Percentiles rank a stretch among this genome's conserved stretches.
Conservation (phyloP, 2,888 invertebrate species). For the Saturnia pavonia region DNA sequence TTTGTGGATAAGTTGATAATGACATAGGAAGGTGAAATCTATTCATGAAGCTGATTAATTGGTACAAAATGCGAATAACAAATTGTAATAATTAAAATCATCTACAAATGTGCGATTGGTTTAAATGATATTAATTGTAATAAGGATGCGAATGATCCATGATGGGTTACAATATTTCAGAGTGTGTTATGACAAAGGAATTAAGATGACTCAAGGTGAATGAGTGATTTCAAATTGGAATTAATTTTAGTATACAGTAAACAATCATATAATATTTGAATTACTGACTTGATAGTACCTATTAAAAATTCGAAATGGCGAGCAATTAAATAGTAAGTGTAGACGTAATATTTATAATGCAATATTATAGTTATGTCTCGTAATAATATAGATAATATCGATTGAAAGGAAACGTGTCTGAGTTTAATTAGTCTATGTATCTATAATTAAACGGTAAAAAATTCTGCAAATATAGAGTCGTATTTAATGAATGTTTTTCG, state of each 20-base stretch:
- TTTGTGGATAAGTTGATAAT: background rate
- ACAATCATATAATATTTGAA: background rate
- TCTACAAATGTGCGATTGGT: background rate
- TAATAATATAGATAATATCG: background rate
- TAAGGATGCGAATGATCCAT: background rate
- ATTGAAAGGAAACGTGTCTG: background rate
- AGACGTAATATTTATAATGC: no score
- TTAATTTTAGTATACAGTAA: background rate
- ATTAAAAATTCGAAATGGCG: no score
- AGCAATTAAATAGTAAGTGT: no score
- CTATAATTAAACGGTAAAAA: conserved; percentile 5
- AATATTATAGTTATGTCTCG: background rate
- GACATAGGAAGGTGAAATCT: background rate
- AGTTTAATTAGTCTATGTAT: conserved; percentile 2
- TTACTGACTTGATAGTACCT: no score
- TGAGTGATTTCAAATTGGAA: background rate
- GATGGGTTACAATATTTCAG: background rate
- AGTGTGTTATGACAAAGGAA: background rate
- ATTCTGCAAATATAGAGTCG: background rate
- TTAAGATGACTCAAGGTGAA: conserved; percentile 6
- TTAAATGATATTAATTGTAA: background rate
- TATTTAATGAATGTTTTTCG: background rate
- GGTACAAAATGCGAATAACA: background rate
- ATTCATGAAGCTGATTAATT: background rate
- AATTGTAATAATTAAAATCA: background rate